Base-by-base conservation (phyloP, 2,113 vertebrate species). In the Cricetomys ansorgei region DNA sequence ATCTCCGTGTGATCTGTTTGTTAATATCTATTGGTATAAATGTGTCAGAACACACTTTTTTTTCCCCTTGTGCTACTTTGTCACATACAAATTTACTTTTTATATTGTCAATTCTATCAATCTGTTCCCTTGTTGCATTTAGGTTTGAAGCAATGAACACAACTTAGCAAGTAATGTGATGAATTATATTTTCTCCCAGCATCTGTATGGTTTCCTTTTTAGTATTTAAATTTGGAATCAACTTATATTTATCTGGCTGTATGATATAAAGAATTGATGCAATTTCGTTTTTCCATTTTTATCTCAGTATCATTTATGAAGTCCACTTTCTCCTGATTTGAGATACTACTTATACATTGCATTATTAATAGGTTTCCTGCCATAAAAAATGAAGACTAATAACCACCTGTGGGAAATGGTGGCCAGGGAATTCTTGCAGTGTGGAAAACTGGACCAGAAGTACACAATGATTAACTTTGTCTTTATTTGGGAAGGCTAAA, bases 251-350 rank as follows among this genome's bases (percentile, higher is more conserved):
- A 89, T 73, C 48, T 62, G 93, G 37, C 4, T 79, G 5, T 23
- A 8, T 29, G 81, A 23, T 23, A 8, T 25, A 94, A 93, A 34
- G 34, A 89, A 94, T 17, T 92, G 67, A 88, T 79, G 12, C 43
- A 91, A 48, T 88, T 96, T 94, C 92, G 89, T 77, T 69, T 96
- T 85, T 89, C 27, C 55, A 72, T 89, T 50, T 93, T 96, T 85
- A 92, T 88, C 29, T 76, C 31, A 92, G 37, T 45, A 70, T 65
- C 37, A 95, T 84, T 95, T 87, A 93, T 77, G 77, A 96, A 91
- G 29, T 55, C 12, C 48, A 91, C 1, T 12, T 95, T 97, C 91
- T 69, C 64, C 40, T 43, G 76, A 85, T 86, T 85, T 88, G 73
- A 90, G 62, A 73, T 86, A 90, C 9, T 40, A 92, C 11, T 88